Conservation (phyloP, 2,797 vertebrate species). For the Urophycis tenuis region DNA sequence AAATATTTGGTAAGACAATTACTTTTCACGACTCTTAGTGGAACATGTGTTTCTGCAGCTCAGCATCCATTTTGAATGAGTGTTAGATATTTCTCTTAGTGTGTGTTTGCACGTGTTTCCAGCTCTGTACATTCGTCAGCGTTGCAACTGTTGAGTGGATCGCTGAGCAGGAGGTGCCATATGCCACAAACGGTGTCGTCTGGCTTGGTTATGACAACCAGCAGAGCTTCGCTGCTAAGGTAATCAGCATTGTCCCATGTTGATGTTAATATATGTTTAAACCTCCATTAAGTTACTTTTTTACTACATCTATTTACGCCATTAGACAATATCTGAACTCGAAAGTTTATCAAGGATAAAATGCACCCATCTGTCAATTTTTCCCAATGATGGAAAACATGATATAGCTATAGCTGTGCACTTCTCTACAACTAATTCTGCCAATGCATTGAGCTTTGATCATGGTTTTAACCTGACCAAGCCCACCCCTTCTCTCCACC, state of each 20-base stretch:
- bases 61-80: not conserved
- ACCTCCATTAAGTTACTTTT: not conserved
- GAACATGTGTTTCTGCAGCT: not conserved
- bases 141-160: slow-evolving; percentile 55
- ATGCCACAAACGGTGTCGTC: slow-evolving; percentile 52
- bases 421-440: no score
- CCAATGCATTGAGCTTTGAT: not conserved
- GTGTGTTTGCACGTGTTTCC: not conserved
- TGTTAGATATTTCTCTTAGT: slow-evolving; percentile 4
- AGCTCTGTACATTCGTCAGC: slow-evolving; percentile 61
- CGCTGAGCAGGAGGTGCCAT: slow-evolving; percentile 66
- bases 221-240: slow-evolving; percentile 65
- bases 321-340: not conserved
- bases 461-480: not conserved
- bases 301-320: not conserved
- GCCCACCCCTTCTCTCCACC: not conserved
- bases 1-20: not conserved
- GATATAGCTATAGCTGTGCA: no score
- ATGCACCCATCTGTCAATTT: not conserved
- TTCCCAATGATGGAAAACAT: no score
- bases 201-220: slow-evolving; percentile 71
- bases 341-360: not conserved
- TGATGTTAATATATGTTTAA: no score
- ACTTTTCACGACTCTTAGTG: not conserved
- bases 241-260: no score